Conservation (phyloP, 2,797 vertebrate species). For the Anguilla anguilla region DNA sequence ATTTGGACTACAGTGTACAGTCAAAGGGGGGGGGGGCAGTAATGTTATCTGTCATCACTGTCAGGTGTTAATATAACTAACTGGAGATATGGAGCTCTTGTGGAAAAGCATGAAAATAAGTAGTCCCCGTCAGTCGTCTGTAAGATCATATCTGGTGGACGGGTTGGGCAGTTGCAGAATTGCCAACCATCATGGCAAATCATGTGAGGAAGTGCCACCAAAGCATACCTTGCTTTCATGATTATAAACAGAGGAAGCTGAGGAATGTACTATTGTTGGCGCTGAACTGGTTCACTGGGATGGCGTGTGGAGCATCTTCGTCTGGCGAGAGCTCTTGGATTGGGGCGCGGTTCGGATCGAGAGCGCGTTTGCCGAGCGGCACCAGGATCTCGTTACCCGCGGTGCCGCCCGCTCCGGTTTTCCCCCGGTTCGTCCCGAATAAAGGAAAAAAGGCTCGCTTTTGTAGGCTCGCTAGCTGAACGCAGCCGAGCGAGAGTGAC, state of each 20-base stretch:
- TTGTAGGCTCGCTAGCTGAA: neutral
- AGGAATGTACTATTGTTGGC: neutral
- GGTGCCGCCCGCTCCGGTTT: neutral
- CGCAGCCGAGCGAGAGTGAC: constrained; percentile 48
- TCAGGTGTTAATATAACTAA: neutral
- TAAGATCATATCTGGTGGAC: neutral
- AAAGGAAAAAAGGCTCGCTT: neutral
- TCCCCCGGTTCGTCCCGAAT: neutral
- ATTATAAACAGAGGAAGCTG: neutral
- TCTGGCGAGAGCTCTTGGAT: neutral
- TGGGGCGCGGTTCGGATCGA: neutral
- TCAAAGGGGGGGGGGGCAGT: neutral
- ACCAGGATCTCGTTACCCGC: neutral
- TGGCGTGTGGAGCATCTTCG: neutral
- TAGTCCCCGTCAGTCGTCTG: neutral
- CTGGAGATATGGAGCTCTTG: neutral
- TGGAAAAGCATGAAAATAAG: neutral
- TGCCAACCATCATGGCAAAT: neutral
- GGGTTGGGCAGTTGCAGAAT: neutral
- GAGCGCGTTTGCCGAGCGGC: neutral
- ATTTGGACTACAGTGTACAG: neutral
- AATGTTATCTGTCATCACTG: neutral
- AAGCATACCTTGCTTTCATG: neutral
- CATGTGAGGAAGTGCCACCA: neutral
- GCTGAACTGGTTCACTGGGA: neutral